Base-by-base conservation (phyloP, 2,888 invertebrate genomes). In the Rhagophthalmus giganteus region DNA sequence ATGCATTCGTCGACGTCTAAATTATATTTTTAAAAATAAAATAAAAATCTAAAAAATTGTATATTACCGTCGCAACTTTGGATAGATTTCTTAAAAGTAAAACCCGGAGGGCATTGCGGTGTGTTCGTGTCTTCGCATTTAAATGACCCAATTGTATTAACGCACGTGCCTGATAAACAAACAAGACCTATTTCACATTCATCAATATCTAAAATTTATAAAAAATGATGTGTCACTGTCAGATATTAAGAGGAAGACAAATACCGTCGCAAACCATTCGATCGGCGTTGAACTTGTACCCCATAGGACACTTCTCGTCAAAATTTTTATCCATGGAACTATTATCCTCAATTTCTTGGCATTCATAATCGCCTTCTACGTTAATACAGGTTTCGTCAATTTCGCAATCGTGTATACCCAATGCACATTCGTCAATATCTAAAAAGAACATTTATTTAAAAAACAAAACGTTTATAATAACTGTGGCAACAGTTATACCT, bases 1-100 rank as follows among this genome's bases (percentile, higher is more conserved):
- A 78, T 74, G 58, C 89, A 90, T 63, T 90, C 89, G 63, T 90
- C 85, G 47, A 88, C 84, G 68, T 90, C 89, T 87, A 61, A 2
- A 61, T 64, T 16, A 27, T 10, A 47, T 6, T n/a, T 45, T 16
- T 24, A 12, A 31, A 1, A 12, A 9, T 14, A 14, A 13, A 33
- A 10, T 8, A 10, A 27, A 26, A 33, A 2, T 14, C 27, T 37
- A 20, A 16, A 24, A 20, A 34, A 6, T 2, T 5, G 10, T 20
- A 20, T 20, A 9, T 20, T 52, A 72, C 71, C 71, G 45, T 68
- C 62, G 50, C 75, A 74, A 31, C 65, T 59, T 59, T 71, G 64
- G 14, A 68, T 72, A 1, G 73, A 63, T 11, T 63, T 60, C 55
- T 72, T 74, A 49, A 62, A 74, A 49, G 64, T 60, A 55, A 74